Evolutionary conservation across 2,888 invertebrate genomes (phyloP).

Genomic region (Stratiomys singularior): DNA sequence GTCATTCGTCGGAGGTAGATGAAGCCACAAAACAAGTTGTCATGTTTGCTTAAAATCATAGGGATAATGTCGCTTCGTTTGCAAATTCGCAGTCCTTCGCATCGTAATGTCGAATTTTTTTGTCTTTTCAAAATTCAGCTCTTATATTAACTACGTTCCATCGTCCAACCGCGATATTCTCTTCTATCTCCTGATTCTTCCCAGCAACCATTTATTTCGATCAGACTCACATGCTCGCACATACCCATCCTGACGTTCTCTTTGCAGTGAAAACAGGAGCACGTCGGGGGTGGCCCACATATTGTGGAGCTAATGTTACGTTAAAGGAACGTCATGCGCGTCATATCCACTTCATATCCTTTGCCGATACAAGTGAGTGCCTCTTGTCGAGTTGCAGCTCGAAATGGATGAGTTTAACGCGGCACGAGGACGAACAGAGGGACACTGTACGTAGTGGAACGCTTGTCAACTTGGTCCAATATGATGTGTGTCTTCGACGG

Average conservation of each 20-base stretch:
- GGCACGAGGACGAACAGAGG: not conserved
- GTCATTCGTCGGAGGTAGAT: not conserved
- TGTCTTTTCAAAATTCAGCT: not conserved
- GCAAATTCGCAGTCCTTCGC: not conserved
- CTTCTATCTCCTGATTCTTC: too few species aligned
- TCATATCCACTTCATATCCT: conserved; percentile 45
- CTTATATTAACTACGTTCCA: not conserved
- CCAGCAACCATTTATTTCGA: not conserved
- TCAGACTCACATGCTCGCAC: not conserved
- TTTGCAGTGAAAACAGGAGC: not conserved
- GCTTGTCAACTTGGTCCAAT: conserved; percentile 37
- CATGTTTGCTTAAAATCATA: not conserved
- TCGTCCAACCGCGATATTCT: too few species aligned
- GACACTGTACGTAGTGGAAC: not conserved
- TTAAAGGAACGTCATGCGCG: conserved; percentile 49
- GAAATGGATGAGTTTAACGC: not conserved
- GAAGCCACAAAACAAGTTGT: conserved; percentile 4
- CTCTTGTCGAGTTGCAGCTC: not conserved
- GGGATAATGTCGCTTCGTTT: not conserved
- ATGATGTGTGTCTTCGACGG: conserved; percentile 11
- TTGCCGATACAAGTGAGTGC: conserved; percentile 18
- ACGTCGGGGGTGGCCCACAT: conserved; percentile 15
- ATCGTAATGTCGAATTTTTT: not conserved
- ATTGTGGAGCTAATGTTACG: conserved; percentile 20
- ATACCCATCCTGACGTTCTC: not conserved